phyloP scores from a whole-genome alignment of 2,888 invertebrate species.

The Drosophila prolongata region DNA sequence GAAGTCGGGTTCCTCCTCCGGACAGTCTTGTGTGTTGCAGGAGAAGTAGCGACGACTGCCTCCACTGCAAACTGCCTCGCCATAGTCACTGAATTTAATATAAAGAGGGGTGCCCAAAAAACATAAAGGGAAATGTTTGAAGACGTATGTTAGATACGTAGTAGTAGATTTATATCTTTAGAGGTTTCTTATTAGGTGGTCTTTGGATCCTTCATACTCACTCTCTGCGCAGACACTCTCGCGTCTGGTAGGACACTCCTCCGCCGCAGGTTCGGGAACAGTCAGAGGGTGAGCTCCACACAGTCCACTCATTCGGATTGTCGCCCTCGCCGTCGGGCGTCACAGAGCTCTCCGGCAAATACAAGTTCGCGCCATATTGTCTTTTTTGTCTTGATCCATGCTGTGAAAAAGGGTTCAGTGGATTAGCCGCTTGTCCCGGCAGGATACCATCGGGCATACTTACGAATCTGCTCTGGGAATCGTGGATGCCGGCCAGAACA shows the following conservation, averaged over 20 bases:
- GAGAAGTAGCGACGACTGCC: slow-evolving; percentile 94
- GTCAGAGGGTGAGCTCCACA: slow-evolving; percentile 92
- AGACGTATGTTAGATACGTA: too few species aligned
- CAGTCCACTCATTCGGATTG: slow-evolving; percentile 89
- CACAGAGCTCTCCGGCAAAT: slow-evolving; percentile 90
- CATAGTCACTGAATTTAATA: slow-evolving; percentile 77
- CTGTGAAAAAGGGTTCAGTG: slow-evolving; percentile 69
- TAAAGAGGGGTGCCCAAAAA: too few species aligned
- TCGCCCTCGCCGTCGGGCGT: slow-evolving; percentile 89
- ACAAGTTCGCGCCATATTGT: slow-evolving; percentile 90
- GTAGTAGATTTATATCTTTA: too few species aligned
- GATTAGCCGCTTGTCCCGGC: not conserved
- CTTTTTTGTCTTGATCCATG: slow-evolving; percentile 91
- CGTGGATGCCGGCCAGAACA: slow-evolving; percentile 85
- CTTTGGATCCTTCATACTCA: slow-evolving; percentile 77
- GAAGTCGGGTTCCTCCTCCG: slow-evolving; percentile 91
- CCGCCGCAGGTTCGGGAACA: slow-evolving; percentile 97
- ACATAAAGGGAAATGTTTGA: too few species aligned
- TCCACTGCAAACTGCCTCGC: slow-evolving; percentile 89
- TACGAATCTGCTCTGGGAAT: slow-evolving; percentile 87
- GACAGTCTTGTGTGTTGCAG: slow-evolving; percentile 96
- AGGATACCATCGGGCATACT: slow-evolving; percentile 81
- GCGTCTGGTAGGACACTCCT: slow-evolving; percentile 94
- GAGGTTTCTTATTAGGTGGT: too few species aligned
- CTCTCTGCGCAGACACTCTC: slow-evolving; percentile 89